Percentiles rank a stretch among this genome's conserved stretches.
Conservation (phyloP, 2,113 vertebrate species). For the Elgaria multicarinata region DNA sequence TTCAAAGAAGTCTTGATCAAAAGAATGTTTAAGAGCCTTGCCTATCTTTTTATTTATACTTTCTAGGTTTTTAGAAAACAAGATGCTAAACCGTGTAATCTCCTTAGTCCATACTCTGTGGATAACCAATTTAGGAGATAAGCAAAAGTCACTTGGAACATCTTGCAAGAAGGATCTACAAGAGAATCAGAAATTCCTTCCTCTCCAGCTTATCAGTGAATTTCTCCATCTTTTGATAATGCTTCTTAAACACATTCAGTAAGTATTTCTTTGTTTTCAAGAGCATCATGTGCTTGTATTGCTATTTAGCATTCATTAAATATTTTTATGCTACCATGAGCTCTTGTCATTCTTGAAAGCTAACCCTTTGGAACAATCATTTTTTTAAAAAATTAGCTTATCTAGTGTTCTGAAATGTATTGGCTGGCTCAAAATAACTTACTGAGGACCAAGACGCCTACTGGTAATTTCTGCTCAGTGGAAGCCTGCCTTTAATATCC, state of each 20-base stretch:
- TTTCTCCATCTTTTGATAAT: conserved; percentile 81
- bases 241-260: conserved; percentile 83
- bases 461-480: neutral
- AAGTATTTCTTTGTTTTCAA: conserved; percentile 39
- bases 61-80: conserved; percentile 84
- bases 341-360: neutral
- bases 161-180: conserved; percentile 32
- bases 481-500: neutral
- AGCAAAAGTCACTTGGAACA: conserved; percentile 52
- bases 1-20: neutral
- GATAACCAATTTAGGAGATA: conserved; percentile 85
- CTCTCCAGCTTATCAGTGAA: conserved; percentile 86
- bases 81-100: conserved; percentile 77
- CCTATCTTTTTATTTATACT: neutral
- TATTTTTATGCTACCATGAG: neutral
- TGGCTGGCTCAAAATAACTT: neutral
- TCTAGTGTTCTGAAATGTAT: neutral
- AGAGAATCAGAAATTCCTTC: conserved; percentile 80
- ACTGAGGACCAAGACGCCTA: neutral
- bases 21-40: neutral
- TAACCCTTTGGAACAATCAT: neutral
- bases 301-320: neutral
- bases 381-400: conserved; percentile 11
- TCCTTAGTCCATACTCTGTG: conserved; percentile 87
- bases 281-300: neutral